Percentiles rank a stretch among this genome's conserved stretches.
phyloP scores from a whole-genome alignment of 2,113 vertebrate genomes.

The Pedetes capensis region DNA sequence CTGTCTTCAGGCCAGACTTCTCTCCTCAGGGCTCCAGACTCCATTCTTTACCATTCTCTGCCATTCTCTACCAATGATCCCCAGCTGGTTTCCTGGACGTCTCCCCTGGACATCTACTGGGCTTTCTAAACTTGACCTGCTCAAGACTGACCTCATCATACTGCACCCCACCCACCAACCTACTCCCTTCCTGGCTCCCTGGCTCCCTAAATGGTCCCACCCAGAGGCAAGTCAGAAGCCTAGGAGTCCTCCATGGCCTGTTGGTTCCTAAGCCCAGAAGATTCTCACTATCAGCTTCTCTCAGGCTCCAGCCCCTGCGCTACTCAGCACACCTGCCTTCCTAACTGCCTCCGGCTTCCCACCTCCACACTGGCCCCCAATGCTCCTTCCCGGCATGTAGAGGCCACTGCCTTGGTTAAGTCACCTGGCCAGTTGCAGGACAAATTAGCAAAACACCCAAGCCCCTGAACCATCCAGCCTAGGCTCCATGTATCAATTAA shows the following conservation, averaged over 20 bases:
- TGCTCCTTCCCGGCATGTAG: not conserved
- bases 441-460: not conserved
- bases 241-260: not conserved
- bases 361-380: not conserved
- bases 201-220: too few relatives aligned
- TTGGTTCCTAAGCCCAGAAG: not conserved
- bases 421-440: not conserved
- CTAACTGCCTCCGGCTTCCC: too few relatives aligned
- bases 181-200: not conserved
- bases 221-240: not conserved
- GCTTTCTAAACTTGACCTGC: not conserved
- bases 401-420: not conserved
- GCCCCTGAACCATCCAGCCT: not conserved
- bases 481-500: not conserved
- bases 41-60: too few relatives aligned
- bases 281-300: not conserved
- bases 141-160: not conserved
- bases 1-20: not conserved
- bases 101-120: not conserved
- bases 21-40: not conserved
- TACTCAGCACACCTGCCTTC: not conserved
- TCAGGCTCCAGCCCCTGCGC: accelerated
- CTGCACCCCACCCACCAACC: not conserved
- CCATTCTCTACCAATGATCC: too few relatives aligned
- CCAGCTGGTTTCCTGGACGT: not conserved